Conservation (phyloP, 2,888 invertebrate genomes). For the Arge pagana region DNA sequence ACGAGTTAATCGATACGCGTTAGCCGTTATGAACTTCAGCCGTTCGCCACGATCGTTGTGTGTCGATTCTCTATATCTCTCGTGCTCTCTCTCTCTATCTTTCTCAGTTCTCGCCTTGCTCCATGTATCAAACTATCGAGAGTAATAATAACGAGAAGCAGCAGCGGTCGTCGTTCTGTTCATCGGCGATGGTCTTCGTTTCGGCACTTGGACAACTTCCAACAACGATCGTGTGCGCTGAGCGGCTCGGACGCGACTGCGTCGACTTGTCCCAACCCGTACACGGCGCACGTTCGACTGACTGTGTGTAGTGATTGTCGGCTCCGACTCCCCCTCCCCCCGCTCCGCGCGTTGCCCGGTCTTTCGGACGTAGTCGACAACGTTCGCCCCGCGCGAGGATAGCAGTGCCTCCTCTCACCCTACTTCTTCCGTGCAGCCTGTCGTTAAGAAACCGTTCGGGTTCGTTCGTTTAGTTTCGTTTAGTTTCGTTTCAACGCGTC, state of each 20-base stretch:
- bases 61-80: slow-evolving; percentile 28
- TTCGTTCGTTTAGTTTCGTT: too few relatives aligned
- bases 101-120: slow-evolving; percentile 30
- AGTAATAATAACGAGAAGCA: slow-evolving; percentile 17
- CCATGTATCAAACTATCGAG: too few relatives aligned
- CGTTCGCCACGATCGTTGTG: slow-evolving; percentile 16
- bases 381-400: slow-evolving; percentile 41
- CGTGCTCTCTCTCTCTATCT: slow-evolving; percentile 10
- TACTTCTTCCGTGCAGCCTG: too few relatives aligned
- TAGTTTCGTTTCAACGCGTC: too few relatives aligned
- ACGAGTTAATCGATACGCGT: slow-evolving; percentile 19
- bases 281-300: slow-evolving; percentile 54
- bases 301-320: slow-evolving; percentile 21
- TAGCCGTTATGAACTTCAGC: neutral
- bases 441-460: too few relatives aligned
- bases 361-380: slow-evolving; percentile 62
- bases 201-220: slow-evolving; percentile 26
- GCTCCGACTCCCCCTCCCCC: slow-evolving; percentile 16
- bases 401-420: too few relatives aligned
- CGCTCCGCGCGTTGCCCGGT: slow-evolving; percentile 45
- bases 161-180: slow-evolving; percentile 10
- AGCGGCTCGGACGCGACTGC: slow-evolving; percentile 37
- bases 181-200: slow-evolving; percentile 19
- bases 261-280: slow-evolving; percentile 37
- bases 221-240: slow-evolving; percentile 30